A percentile compares a stretch with the other conserved stretches of the same genome.
Evolutionary conservation across 2,797 vertebrate genomes (phyloP).

Genomic region (Sebastes itinus): DNA sequence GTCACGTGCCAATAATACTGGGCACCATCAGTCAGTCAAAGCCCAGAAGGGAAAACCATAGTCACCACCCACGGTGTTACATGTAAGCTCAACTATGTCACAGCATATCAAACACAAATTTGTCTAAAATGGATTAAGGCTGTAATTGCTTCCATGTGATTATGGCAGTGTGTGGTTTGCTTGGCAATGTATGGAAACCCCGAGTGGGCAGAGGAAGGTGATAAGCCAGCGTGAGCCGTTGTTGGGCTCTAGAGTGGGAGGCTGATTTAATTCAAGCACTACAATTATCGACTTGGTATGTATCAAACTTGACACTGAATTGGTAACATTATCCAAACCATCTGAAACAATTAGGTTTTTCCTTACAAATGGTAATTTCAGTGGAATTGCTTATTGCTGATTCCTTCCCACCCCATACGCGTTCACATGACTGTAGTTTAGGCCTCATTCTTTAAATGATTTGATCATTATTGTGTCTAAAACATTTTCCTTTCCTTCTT

Average conservation of each 20-base stretch:
- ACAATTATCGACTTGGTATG: background rate
- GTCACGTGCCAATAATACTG: background rate
- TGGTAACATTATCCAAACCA: background rate
- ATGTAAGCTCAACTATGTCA: constrained; percentile 37
- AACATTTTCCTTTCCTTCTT: background rate
- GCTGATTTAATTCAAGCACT: background rate
- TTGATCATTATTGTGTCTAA: background rate
- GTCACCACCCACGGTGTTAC: constrained; percentile 14
- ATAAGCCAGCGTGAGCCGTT: background rate
- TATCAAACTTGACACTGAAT: background rate
- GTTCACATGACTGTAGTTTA: background rate
- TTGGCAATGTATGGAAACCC: constrained; percentile 6
- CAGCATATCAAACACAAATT: constrained; percentile 32
- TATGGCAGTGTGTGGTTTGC: constrained; percentile 5
- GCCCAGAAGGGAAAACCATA: background rate
- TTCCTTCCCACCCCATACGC: too few species aligned
- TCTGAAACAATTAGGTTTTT: background rate
- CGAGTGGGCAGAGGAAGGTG: background rate
- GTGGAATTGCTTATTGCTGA: background rate
- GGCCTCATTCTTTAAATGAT: background rate
- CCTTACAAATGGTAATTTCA: background rate
- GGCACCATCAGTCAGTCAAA: constrained; percentile 8
- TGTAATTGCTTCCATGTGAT: constrained; percentile 30
- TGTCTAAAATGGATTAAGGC: constrained; percentile 26
- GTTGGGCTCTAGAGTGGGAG: background rate